Evolutionary conservation across 2,797 vertebrate genomes (phyloP), one percentile per base, ranked within the genome.

Genomic region (Enteromius argenteus): DNA sequence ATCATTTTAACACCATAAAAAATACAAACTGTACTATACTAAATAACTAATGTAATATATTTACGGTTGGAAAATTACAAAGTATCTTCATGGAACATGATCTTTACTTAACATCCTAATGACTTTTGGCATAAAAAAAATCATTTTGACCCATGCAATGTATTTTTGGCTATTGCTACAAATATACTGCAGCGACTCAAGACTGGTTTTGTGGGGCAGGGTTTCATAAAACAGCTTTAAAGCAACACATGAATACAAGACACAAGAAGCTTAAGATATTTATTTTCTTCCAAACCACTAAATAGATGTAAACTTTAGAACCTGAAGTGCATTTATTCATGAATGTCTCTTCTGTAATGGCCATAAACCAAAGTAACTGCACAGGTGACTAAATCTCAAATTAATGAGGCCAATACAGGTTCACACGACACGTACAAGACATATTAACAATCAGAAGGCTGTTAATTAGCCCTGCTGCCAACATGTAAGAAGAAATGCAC

Each of bases 391-490:
- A 72, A 69, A 11, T 30, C 80, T 73, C 14, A 0, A 72, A 82
- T 42, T 56, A 68, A 46, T 82, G 30, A 74, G 51, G 80, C 49
- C 56, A 49, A 49, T 13, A 37, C 21, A 4, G 30, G 42, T 64
- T 60, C 42, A 64, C 17, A 44, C 17, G 4, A 7, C 1, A 51
- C 6, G 14, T 1, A n/a, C 13, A 72, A n/a, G 11, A 62, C 19
- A 5, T 19, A 19, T 58, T 30, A 66, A 35, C 42, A 83, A 21
- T 66, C 44, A 35, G 60, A n/a, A 0, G 44, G 60, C 42, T 75
- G 71, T 39, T 67, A 76, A 83, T 76, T 44, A 68, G 10, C 73
- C 23, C 58, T 23, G 56, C 58, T 79, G 39, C 27, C 56, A 39
- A 68, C 64, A 39, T 68, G 21, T 10, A 39, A 30, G 66, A 32